These are phyloP conservation scores for Seriola aureovittata DNA, from an alignment of 2,113 vertebrate species.

Conservation along the genomic window DNA sequence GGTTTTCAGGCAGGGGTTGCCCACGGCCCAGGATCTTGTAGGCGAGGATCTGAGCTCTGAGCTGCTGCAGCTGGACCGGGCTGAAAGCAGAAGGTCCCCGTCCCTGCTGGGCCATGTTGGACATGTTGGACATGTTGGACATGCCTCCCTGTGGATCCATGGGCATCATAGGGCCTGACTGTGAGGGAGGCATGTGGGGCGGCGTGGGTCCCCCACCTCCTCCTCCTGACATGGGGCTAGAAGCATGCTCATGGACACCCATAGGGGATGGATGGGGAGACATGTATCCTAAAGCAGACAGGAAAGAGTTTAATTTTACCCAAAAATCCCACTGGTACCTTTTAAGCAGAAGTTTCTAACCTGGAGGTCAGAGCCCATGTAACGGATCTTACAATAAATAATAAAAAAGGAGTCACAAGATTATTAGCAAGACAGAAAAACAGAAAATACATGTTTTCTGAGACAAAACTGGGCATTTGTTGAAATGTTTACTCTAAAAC, in stretches of 20 bases:
- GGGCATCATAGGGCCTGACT: slow-evolving; percentile 90
- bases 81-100: slow-evolving; percentile 95
- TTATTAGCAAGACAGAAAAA: not conserved
- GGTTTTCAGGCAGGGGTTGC: slow-evolving; percentile 96
- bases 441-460: not conserved
- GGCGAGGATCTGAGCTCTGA: slow-evolving; percentile 97
- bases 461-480: too few relatives aligned
- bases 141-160: slow-evolving; percentile 90
- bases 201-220: slow-evolving; percentile 87
- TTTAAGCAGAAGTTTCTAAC: not conserved
- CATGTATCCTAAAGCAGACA: slow-evolving; percentile 89
- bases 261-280: slow-evolving; percentile 96
- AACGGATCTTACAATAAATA: not conserved
- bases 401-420: not conserved
- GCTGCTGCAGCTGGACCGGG: slow-evolving; percentile 95
- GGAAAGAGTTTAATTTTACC: slow-evolving; percentile 15
- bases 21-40: slow-evolving; percentile 98
- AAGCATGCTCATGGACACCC: slow-evolving; percentile 92
- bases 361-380: not conserved
- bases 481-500: too few relatives aligned
- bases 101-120: slow-evolving; percentile 87
- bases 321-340: not conserved
- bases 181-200: slow-evolving; percentile 92
- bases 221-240: slow-evolving; percentile 95
- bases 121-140: slow-evolving; percentile 75